phyloP scores from a whole-genome alignment of 2,113 vertebrate genomes.

The Eublepharis macularius region DNA sequence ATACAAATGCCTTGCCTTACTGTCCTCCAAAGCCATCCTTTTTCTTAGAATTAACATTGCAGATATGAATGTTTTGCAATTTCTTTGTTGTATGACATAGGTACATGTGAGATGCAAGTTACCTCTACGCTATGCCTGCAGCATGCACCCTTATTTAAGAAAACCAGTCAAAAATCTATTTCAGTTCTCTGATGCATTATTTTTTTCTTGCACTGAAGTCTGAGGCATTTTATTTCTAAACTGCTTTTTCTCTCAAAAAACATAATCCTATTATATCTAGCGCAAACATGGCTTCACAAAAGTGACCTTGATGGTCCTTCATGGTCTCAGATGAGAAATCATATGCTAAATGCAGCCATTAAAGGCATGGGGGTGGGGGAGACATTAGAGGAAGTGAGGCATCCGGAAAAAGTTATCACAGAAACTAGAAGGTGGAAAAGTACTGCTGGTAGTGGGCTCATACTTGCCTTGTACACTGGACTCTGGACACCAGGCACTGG shows the following conservation, averaged over 20 bases:
- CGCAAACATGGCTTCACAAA: not conserved
- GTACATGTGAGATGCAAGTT: not conserved
- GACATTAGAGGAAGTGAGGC: not conserved
- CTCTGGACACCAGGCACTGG: not conserved
- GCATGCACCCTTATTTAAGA: not conserved
- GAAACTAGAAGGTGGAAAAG: not conserved
- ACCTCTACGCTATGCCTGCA: not conserved
- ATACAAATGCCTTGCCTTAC: not conserved
- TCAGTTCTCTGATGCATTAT: too few relatives aligned
- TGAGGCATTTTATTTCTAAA: not conserved
- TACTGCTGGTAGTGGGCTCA: not conserved
- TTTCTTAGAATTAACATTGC: not conserved
- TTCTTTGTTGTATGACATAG: not conserved
- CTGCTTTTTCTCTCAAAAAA: not conserved
- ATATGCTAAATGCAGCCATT: not conserved
- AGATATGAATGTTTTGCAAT: not conserved
- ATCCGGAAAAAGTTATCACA: not conserved
- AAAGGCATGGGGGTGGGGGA: too few relatives aligned
- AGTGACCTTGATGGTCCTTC: not conserved
- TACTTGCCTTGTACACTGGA: not conserved
- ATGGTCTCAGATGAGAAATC: too few relatives aligned
- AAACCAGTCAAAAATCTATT: not conserved
- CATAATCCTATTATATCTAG: not conserved
- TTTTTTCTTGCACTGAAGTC: too few relatives aligned
- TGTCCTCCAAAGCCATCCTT: not conserved